Conservation (phyloP, 2,888 invertebrate species). For the Chromoteleia sp. region DNA sequence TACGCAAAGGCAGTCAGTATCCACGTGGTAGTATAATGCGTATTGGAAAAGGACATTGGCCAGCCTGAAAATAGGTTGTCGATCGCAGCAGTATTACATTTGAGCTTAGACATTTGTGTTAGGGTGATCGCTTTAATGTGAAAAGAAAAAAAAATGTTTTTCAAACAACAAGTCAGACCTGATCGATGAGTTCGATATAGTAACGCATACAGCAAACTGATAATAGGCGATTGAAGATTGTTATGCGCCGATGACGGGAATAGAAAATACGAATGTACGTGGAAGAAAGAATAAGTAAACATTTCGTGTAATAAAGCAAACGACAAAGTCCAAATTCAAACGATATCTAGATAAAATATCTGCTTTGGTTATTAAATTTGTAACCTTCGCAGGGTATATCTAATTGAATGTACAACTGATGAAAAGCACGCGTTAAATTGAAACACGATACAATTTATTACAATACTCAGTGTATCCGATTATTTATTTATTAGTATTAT, state of each 20-base stretch:
- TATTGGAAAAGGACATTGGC: conserved; percentile 58
- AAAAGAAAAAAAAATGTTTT: conserved; percentile 64
- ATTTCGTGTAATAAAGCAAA: not conserved
- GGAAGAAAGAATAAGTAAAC: conserved; percentile 52
- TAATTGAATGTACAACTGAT: no score
- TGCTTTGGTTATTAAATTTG: no score
- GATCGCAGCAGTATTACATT: conserved; percentile 53
- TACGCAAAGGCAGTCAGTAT: conserved; percentile 64
- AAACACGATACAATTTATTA: no score
- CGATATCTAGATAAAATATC: no score
- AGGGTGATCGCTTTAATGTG: conserved; percentile 61
- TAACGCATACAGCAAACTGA: conserved; percentile 61
- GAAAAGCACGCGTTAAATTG: no score
- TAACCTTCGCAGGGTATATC: no score
- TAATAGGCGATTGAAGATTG: conserved; percentile 64
- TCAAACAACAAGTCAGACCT: conserved; percentile 69
- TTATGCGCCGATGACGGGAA: conserved; percentile 56
- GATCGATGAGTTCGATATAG: conserved; percentile 71
- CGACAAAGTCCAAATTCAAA: not conserved
- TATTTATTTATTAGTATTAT: no score
- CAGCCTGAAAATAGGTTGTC: conserved; percentile 65
- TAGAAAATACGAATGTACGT: conserved; percentile 35
- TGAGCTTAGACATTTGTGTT: conserved; percentile 49
- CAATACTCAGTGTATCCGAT: no score
- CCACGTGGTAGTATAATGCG: conserved; percentile 55